These are phyloP conservation scores for Paradoxurus hermaphroditus DNA, from an alignment of 2,113 vertebrate genomes.

Conservation along the genomic window DNA sequence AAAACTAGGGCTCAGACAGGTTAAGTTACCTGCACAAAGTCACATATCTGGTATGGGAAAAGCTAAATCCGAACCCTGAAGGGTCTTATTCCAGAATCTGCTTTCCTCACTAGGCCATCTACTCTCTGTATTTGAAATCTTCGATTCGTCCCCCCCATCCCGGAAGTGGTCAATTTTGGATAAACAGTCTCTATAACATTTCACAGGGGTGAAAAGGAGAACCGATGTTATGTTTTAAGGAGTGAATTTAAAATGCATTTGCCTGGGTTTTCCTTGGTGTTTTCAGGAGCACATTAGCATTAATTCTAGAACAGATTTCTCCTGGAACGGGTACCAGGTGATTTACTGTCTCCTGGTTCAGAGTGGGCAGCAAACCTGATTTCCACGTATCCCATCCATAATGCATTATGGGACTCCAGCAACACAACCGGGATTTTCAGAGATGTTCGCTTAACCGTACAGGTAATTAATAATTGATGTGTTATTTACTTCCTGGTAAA, in stretches of 20 bases:
- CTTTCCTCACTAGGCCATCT: not conserved
- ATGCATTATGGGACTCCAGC: not conserved
- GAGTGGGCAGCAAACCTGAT: not conserved
- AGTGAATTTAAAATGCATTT: not conserved
- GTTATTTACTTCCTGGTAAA: conserved; percentile 12
- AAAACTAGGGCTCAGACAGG: not conserved
- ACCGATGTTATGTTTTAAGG: not conserved
- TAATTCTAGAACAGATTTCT: conserved; percentile 23
- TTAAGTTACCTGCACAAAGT: not conserved
- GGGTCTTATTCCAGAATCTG: not conserved
- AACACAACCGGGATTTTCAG: conserved; percentile 6
- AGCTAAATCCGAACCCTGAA: not conserved
- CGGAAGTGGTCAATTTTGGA: not conserved
- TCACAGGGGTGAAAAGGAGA: not conserved
- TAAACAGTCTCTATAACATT: not conserved
- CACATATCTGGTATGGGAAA: not conserved
- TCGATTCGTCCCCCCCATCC: not conserved
- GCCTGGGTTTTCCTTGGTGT: conserved; percentile 24
- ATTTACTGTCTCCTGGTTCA: conserved; percentile 27
- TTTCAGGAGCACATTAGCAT: not conserved
- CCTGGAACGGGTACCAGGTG: not conserved
- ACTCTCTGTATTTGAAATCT: not conserved
- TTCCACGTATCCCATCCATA: not conserved
- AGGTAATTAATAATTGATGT: conserved; percentile 31
- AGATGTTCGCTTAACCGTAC: conserved; percentile 27